Base-by-base conservation (phyloP, 2,888 invertebrate genomes). In the Sphaerophoria rueppellii region DNA sequence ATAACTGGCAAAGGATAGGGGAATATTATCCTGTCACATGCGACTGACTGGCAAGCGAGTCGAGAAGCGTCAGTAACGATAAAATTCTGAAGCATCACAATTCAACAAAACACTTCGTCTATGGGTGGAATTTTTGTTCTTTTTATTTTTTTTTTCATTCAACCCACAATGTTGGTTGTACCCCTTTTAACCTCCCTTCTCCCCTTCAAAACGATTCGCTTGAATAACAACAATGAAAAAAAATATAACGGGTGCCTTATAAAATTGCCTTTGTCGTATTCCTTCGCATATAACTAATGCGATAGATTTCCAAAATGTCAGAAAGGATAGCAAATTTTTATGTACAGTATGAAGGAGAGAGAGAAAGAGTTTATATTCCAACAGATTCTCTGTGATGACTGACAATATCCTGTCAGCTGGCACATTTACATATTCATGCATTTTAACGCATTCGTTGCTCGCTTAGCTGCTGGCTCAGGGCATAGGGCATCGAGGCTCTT, bases 391-490 rank as follows among this genome's bases (percentile, higher is more conserved):
- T 78, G 71, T 75, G 83, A 83, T 83, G 83, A 83, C 79, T 83
- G 83, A 79, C 83, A 83, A 83, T 83, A 83, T 79, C 83, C 83
- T 79, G 83, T 83, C 83, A 83, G 83, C 70, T 83, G 83, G 75
- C 83, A 79, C 83, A 83, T 79, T 79, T 79, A 79, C 83, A 83
- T 83, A 82, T 82, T 82, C 78, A 82, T 82, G 82, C 82, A 82
- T 82, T 82, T 82, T 82, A 74, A 78, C 82, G 82, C 72, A 2
- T 24, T 24, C 24, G 67, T 67, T 73, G 61, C 67, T 76, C 72
- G 24, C 69, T 70, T 80, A 63, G 67, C 43, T 35, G 24, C 24
- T 24, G 24, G 24, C 24, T 24, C 24, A 24, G 24, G 24, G 24
- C 24, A 24, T 24, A 24, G 24, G 24, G 24, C 24, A 24, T 24